Conservation (phyloP, 1,140 invertebrate genomes). For the Drosophila pallidifrons region DNA sequence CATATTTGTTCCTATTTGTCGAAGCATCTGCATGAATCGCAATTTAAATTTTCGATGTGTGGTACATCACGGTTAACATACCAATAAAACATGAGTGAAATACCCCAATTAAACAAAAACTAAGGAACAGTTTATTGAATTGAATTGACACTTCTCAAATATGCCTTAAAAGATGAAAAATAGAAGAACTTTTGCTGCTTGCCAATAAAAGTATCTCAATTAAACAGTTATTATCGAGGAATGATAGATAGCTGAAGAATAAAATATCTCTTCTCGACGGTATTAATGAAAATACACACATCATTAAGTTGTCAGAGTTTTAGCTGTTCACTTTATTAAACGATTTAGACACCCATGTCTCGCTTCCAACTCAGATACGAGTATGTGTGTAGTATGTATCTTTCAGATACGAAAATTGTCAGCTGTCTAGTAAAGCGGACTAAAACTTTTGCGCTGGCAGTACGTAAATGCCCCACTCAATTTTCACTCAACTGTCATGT, state of each 20-base stretch:
- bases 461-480: constrained; percentile 38
- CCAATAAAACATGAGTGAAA: no score
- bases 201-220: not conserved
- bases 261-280: not conserved
- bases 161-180: no score
- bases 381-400: not conserved
- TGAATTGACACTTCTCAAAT: no score
- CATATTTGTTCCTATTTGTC: no score
- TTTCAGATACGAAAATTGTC: constrained; percentile 15
- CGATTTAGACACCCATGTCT: constrained; percentile 27
- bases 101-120: no score
- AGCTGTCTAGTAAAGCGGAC: constrained; percentile 20
- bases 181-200: no score
- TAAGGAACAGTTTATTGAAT: no score
- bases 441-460: constrained; percentile 28
- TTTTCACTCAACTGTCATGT: constrained; percentile 53
- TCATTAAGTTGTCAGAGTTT: constrained; percentile 44
- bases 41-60: no score
- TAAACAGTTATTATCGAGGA: not conserved
- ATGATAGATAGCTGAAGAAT: not conserved
- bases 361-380: not conserved
- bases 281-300: constrained; percentile 24
- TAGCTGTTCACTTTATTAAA: constrained; percentile 27
- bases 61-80: no score
- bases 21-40: no score